phyloP scores from a whole-genome alignment of 2,888 invertebrate species.

The Hydrotaea cyrtoneurina region DNA sequence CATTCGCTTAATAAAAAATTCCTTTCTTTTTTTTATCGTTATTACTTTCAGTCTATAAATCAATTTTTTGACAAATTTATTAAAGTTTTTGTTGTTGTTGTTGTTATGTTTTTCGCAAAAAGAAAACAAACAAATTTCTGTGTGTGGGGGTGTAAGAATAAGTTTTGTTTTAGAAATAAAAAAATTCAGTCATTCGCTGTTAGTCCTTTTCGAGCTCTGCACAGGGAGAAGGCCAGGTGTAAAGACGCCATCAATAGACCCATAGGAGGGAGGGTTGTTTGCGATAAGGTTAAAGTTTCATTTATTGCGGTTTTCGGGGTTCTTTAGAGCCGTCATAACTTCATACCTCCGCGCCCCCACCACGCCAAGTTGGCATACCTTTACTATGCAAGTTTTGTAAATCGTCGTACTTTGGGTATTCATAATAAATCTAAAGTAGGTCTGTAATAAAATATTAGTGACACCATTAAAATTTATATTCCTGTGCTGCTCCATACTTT shows the following conservation, averaged over 20 bases:
- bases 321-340: not conserved
- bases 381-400: not conserved
- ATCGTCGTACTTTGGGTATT: conserved; percentile 9
- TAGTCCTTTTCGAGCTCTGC: not conserved
- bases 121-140: too few species aligned
- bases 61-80: conserved; percentile 65
- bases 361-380: not conserved
- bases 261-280: not conserved
- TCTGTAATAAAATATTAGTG: conserved; percentile 67
- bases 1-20: conserved; percentile 36
- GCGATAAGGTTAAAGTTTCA: conserved; percentile 11
- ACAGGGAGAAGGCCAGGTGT: not conserved
- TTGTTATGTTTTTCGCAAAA: conserved; percentile 22
- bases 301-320: conserved; percentile 9
- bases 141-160: not conserved
- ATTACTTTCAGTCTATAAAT: conserved; percentile 56
- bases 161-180: conserved; percentile 37
- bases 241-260: not conserved
- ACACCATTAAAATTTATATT: conserved; percentile 68
- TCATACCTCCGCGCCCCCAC: not conserved
- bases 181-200: conserved; percentile 43
- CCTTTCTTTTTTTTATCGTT: conserved; percentile 29
- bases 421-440: conserved; percentile 56
- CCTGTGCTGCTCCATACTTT: not conserved
- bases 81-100: conserved; percentile 53